Evolutionary conservation across 2,113 vertebrate species (phyloP).

Genomic region (Scalopus aquaticus): DNA sequence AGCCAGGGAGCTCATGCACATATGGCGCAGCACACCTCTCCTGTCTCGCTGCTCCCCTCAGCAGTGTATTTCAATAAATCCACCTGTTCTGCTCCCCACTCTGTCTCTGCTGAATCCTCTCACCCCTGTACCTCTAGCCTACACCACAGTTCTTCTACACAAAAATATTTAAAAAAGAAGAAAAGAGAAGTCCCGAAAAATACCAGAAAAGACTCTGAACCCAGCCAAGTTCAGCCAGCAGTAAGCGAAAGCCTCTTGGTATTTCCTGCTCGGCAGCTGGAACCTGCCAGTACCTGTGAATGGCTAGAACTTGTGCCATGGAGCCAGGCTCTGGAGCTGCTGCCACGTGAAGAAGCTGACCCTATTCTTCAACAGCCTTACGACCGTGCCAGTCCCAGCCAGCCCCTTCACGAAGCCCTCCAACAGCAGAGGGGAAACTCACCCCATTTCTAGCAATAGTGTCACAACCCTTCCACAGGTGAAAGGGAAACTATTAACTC

Average conservation of each 20-base stretch:
- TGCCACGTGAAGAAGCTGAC: rapidly evolving
- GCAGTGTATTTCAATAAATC: too few species aligned
- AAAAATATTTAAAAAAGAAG: too few species aligned
- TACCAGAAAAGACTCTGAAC: too few species aligned
- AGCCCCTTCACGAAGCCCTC: neutral
- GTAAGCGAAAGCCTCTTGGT: neutral
- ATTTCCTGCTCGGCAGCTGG: neutral
- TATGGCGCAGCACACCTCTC: too few species aligned
- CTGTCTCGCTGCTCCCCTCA: too few species aligned
- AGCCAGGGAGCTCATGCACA: too few species aligned
- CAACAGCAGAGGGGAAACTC: neutral
- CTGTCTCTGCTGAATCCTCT: too few species aligned
- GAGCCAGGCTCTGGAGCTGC: neutral
- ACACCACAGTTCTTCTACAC: too few species aligned
- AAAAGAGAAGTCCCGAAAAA: neutral
- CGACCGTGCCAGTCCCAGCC: neutral
- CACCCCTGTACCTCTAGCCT: too few species aligned
- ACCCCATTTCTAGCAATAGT: rapidly evolving
- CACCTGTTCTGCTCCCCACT: too few species aligned
- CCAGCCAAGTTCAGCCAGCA: neutral
- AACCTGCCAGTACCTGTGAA: rapidly evolving
- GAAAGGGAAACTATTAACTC: neutral
- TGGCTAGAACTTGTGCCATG: rapidly evolving
- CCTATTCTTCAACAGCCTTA: neutral
- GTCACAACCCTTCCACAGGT: neutral